phyloP scores from a whole-genome alignment of 1,140 invertebrate genomes.

The Acromyrmex heyeri region DNA sequence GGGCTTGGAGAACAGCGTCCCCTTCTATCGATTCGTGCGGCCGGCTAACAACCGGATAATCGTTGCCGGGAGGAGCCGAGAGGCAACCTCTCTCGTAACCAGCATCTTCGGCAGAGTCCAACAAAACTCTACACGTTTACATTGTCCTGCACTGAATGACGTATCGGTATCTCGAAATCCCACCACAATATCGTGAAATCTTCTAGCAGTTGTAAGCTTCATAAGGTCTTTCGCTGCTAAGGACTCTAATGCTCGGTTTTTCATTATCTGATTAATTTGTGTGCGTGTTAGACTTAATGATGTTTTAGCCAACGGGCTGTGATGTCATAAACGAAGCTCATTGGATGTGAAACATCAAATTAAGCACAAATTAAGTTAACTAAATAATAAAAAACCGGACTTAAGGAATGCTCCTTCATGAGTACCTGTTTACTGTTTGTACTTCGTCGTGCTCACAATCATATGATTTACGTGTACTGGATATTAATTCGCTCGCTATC shows the following conservation, averaged over 20 bases:
- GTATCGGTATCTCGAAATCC: constrained; percentile 30
- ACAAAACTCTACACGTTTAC: constrained; percentile 70
- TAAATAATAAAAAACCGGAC: too few relatives aligned
- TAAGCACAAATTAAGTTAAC: too few relatives aligned
- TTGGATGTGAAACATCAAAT: too few relatives aligned
- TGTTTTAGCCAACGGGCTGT: too few relatives aligned
- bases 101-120: constrained; percentile 61
- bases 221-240: background rate
- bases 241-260: too few relatives aligned
- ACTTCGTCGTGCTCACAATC: background rate
- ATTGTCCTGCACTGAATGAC: constrained; percentile 76
- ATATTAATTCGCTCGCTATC: constrained; percentile 63
- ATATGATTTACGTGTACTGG: constrained; percentile 48
- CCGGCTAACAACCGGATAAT: constrained; percentile 83
- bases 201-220: constrained; percentile 20
- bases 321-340: too few relatives aligned
- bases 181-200: too few relatives aligned
- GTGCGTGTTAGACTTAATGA: too few relatives aligned
- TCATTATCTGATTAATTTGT: too few relatives aligned
- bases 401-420: background rate
- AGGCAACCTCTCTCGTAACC: constrained; percentile 60
- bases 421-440: background rate
- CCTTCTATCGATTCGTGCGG: constrained; percentile 74
- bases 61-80: constrained; percentile 66
- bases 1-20: constrained; percentile 65